Percentiles rank a stretch among this genome's conserved stretches.
Evolutionary conservation across 2,113 vertebrate genomes (phyloP).

Genomic region (Eulemur rufifrons): DNA sequence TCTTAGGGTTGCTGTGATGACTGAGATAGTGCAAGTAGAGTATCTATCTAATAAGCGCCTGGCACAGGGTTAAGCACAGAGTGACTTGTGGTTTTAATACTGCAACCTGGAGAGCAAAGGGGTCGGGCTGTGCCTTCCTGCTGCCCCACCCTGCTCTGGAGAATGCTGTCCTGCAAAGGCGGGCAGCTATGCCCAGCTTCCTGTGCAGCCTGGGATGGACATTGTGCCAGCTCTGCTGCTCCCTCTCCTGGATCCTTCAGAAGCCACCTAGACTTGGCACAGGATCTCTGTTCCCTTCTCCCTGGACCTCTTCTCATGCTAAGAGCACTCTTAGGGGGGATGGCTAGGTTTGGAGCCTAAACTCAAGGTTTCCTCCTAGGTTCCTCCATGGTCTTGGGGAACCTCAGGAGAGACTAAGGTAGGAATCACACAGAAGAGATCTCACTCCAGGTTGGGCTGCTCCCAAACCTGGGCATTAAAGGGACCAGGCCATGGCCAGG

Average conservation of each 20-base stretch:
- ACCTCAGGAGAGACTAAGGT: not conserved
- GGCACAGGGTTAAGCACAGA: not conserved
- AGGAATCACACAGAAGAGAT: not conserved
- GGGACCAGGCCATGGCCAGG: not conserved
- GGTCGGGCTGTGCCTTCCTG: not conserved
- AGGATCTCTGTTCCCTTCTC: not conserved
- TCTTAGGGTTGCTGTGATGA: not conserved
- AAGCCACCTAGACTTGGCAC: not conserved
- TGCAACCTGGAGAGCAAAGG: not conserved
- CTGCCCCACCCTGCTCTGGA: not conserved
- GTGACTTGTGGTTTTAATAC: not conserved
- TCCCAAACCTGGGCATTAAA: not conserved
- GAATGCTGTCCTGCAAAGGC: not conserved
- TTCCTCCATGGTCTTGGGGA: not conserved
- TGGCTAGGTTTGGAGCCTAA: not conserved
- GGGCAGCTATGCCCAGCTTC: not conserved
- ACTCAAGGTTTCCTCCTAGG: not conserved
- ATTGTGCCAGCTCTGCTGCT: not conserved
- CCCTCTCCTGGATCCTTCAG: not conserved
- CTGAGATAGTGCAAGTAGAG: not conserved
- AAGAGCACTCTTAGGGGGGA: not conserved
- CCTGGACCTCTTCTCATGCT: not conserved
- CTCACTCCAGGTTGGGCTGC: not conserved
- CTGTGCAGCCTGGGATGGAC: not conserved
- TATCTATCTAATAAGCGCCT: not conserved